Base-by-base conservation (phyloP, 2,113 vertebrate genomes). In the Ophiodon elongatus region DNA sequence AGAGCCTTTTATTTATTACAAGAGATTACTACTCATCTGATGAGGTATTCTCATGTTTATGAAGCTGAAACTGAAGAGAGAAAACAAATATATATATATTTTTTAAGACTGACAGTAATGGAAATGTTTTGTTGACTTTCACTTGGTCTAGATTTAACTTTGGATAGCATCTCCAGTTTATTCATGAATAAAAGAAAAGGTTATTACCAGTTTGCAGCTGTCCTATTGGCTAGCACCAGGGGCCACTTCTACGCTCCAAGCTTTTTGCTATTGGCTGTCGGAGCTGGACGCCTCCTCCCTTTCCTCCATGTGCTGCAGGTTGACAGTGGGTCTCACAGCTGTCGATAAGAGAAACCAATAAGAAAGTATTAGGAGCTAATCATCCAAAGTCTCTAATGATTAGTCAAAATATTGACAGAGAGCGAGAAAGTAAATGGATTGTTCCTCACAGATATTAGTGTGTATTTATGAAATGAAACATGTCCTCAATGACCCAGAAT, bases 251-350 rank as follows among this genome's bases (percentile, higher is more conserved):
- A 21, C 54, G n/a, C 29, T 31, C 43, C 29, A 13, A 57, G 8
- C 13, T 31, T 37, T 29, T 37, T 0, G 7, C 25, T 69, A 47
- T 37, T 71, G 62, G 56, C 74, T 84, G 70, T 57, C 37, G 47
- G 70, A 63, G 27, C 2, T 67, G 57, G 73, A 33, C 1, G 0
- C 21, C 35, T 72, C 65, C 31, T 31, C 1, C 41, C 35, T 27
- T 73, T 73, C 73, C n/a, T 64, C 69, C 33, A 82, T 66, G 21
- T 81, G 62, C 74, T 90, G 71, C 75, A 74, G 84, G 79, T 54
- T 76, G 19, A 80, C 86, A 80, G 74, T 39, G 0, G 79, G 63
- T 1, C 4, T 82, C 66, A 82, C 78, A 65, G 62, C 78, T 82
- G 74, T 31, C 27, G 50, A 47, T 5, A 23, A 50, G 23, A 66